A percentile compares a stretch with the other conserved stretches of the same genome.
Evolutionary conservation across 2,113 vertebrate species (phyloP).

Genomic region (Cinclus mexicanus): DNA sequence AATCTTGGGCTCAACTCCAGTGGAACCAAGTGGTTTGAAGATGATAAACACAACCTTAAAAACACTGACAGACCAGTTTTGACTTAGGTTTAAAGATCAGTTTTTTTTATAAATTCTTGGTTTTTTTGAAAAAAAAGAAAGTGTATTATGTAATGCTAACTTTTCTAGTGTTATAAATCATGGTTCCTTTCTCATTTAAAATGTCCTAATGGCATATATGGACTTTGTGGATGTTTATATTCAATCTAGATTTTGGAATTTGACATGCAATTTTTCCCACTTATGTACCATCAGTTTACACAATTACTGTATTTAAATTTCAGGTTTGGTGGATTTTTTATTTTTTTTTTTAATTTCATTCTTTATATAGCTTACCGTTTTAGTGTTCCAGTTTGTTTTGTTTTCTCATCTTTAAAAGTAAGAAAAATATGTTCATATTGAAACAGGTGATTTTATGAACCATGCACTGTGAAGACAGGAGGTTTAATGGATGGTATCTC

Average conservation of each 20-base stretch:
- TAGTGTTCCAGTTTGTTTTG: not conserved
- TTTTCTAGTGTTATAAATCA: not conserved
- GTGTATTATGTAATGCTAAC: fast-evolving
- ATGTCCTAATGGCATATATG: not conserved
- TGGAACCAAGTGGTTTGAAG: not conserved
- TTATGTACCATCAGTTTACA: not conserved
- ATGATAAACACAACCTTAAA: not conserved
- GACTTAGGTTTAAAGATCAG: not conserved
- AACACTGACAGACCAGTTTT: not conserved
- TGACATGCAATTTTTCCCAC: not conserved
- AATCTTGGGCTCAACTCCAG: not conserved
- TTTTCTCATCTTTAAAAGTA: not conserved
- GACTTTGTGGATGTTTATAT: not conserved
- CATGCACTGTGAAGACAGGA: not conserved
- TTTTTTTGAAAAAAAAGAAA: not conserved
- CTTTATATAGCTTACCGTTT: not conserved
- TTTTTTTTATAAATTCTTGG: fast-evolving
- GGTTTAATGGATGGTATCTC: fast-evolving
- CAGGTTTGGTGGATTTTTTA: not conserved
- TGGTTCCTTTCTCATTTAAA: not conserved
- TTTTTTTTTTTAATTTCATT: not conserved
- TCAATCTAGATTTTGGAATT: not conserved
- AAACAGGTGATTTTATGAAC: not conserved
- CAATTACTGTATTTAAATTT: not conserved
- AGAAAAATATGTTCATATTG: not conserved